Evolutionary conservation across 2,113 vertebrate genomes (phyloP), one percentile per base, ranked within the genome.

Genomic region (Poeciliopsis prolifica): DNA sequence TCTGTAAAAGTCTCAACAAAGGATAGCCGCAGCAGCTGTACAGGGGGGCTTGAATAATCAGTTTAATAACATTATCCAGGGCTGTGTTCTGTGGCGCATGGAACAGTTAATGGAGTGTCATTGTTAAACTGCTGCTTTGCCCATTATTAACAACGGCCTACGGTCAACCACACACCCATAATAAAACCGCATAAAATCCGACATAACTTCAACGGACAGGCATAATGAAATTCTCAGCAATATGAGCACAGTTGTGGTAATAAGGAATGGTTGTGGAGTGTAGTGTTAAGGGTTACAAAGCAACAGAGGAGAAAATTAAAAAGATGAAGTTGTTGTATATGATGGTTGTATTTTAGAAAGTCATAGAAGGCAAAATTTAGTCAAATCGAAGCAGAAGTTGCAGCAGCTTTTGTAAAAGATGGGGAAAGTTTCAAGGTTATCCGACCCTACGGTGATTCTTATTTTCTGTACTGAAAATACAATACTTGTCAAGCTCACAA

Each of bases 21-120:
- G 71, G 71, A 75, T 71, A 77, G 44, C 74, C 77, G 79, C 78
- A 72, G 79, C 75, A 82, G 75, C 70, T 70, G 66, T 68, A 74
- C 54, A 62, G 75, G 81, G 78, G 61, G 58, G 74, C 44, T 88
- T 91, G 89, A 93, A 92, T 91, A 91, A 92, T 94, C 90, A 87
- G 88, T 92, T 92, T 92, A 92, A 93, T 94, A 93, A 93, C 88
- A 92, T 90, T 92, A 89, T 89, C 87, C 86, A 58, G 78, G 83
- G 87, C 89, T 84, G 88, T 81, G 87, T 89, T 92, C 84, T 44
- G 90, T 88, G 83, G 87, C 60, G 81, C 88, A 70, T 91, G 85
- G 80, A 87, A 75, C 74, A 72, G 65, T 87, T 94, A 94, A 94
- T 92, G 80, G 91, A 94, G 87, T 93, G 93, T 92, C 92, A 90